Base-by-base conservation (phyloP, 2,113 vertebrate genomes). In the Smithornis capensis region DNA sequence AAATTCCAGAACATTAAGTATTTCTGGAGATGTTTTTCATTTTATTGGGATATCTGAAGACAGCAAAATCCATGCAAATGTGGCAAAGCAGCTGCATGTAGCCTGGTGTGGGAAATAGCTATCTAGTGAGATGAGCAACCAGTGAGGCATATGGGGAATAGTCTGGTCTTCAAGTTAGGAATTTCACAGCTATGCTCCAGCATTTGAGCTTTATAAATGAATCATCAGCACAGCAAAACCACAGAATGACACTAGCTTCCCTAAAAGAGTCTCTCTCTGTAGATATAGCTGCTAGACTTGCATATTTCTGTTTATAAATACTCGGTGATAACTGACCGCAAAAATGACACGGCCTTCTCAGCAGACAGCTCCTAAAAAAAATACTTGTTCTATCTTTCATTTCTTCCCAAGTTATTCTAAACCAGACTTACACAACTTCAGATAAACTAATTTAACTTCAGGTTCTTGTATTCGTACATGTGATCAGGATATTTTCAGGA, bases 231-330 rank as follows among this genome's bases (percentile, higher is more conserved):
- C 49, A 94, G 42, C 0, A 0, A 95, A 96, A 95, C 95, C 93
- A 89, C 92, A 92, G 73, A 95, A 89, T 22, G 69, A 89, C 77
- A 95, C 47, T 62, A 94, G 65, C 74, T 96, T 97, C 92, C 94
- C 89, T 69, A 90, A 62, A 91, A 84, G 69, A 68, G 7, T 69
- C 3, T 83, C 47, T 52, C 25, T 75, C 33, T 95, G 2, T 83
- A 75, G 74, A 64, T 87, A 56, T 57, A 81, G 52, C 75, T 92
- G 83, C 89, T 93, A 81, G 83, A 64, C 89, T 95, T 90, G 95
- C 80, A 82, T 47, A 62, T 95, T 96, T 93, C 83, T 96, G 92
- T 90, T 96, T 96, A 93, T 96, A 96, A 96, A 94, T 89, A 90
- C 42, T 69, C 68, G 31, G 56, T 80, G 75, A 89, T 78, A 78